Evolutionary conservation across 2,888 invertebrate species (phyloP), one percentile per base, ranked within the genome.

Genomic region (Mimas tiliae): DNA sequence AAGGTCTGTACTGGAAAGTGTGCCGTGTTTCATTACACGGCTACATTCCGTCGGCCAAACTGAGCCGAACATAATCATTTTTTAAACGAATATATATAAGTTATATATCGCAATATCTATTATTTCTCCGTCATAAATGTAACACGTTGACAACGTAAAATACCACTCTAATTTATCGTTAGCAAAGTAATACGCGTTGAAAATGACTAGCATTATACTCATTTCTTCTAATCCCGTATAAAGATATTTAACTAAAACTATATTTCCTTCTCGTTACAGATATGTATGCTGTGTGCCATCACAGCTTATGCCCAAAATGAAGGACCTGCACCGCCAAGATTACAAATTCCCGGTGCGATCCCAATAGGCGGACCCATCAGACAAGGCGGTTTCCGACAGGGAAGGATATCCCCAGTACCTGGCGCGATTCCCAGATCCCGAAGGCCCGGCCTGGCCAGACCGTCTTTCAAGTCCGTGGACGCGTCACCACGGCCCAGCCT

Each of bases 271-370:
- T 67, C 67, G 64, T 88, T 90, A 65, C 94, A 94, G 94, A 88
- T 94, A 88, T 91, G 88, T 85, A 86, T 88, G 85, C 88, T 93
- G 85, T 93, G 91, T 80, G 87, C 86, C 72, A 94, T 94, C 74
- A 94, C 95, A 85, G 92, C 82, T 68, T 91, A 91, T 78, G 94
- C 94, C 68, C 94, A 94, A 84, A 93, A 87, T 86, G 91, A 93
- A 74, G 86, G 88, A 62, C 95, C 96, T 73, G 79, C 93, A 66
- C 96, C 96, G n/a, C 96, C 94, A 12, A 90, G 96, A 76, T 86
- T 96, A 19, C 93, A 91, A 76, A 95, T 96, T 72, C 95, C 96
- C 0, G 96, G 96, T 52, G 96, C 96, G 0, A 79, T 95, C 27
- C 85, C 91, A 9, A 63, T 94, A 55, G 92, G 93, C 21, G 84